phyloP scores from a whole-genome alignment of 2,888 invertebrate genomes.

The Tiliacea citrago region DNA sequence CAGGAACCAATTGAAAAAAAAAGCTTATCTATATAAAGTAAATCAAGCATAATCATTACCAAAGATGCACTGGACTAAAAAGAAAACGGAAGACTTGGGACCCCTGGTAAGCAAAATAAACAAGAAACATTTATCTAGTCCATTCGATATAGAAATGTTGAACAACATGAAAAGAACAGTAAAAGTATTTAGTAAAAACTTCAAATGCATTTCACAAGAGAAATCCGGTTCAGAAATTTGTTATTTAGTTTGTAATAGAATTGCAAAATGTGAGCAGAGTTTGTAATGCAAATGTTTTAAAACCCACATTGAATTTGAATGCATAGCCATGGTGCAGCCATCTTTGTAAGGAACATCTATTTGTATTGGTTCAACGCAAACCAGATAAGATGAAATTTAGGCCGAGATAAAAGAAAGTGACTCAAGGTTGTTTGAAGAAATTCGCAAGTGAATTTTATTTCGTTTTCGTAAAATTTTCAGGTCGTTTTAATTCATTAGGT shows the following conservation, averaged over 20 bases:
- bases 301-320: slow-evolving; percentile 34
- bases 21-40: slow-evolving; percentile 17
- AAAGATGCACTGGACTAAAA: slow-evolving; percentile 52
- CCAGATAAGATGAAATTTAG: slow-evolving; percentile 65
- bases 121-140: slow-evolving; percentile 14
- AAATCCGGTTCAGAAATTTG: slow-evolving; percentile 37
- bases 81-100: slow-evolving; percentile 33
- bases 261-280: slow-evolving; percentile 40
- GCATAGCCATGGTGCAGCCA: slow-evolving; percentile 43
- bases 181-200: slow-evolving; percentile 39
- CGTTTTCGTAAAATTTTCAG: slow-evolving; percentile 18
- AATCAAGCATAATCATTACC: background rate
- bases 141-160: slow-evolving; percentile 25
- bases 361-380: slow-evolving; percentile 55
- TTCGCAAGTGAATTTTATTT: slow-evolving; percentile 30
- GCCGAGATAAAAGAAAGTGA: slow-evolving; percentile 66
- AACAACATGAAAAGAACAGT: slow-evolving; percentile 30
- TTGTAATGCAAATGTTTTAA: slow-evolving; percentile 45
- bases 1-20: slow-evolving; percentile 27
- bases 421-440: slow-evolving; percentile 62
- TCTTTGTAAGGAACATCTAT: slow-evolving; percentile 42
- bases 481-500: background rate
- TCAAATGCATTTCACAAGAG: slow-evolving; percentile 37
- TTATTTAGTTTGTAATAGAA: slow-evolving; percentile 32
- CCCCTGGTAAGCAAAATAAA: slow-evolving; percentile 44